Evolutionary conservation across 2,797 vertebrate species (phyloP), one percentile per base, ranked within the genome.

Genomic region (Centroberyx gerrardi): DNA sequence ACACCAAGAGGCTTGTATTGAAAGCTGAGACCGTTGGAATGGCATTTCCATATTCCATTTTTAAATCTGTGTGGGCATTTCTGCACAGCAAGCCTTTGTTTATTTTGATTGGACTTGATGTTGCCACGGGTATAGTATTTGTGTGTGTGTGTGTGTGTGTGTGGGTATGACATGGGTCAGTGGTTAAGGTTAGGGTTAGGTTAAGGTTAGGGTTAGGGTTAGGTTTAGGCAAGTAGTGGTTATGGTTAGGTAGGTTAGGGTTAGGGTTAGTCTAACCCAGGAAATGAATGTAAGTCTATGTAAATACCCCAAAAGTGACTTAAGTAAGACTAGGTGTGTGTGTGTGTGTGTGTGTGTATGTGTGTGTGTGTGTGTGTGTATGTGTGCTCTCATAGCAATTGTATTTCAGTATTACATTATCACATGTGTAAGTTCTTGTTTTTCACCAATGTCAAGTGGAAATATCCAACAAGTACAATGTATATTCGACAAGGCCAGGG

Each of bases 91-190:
- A 38, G 22, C 56, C 62, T 70, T 31, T 69, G 64, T 87, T 87
- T 82, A 71, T n/a, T 78, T 89, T 84, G 71, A 85, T 42, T 64
- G 77, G 72, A 76, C 62, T 40, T 84, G 67, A 72, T 63, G 82
- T 72, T 8, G 72, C 52, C 4, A 9, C 15, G 64, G 13, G 42
- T 70, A 62, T 62, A 29, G 38, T 53, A 29, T n/a, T 4, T 29
- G 14, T 8, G 51, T 18, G 44, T 13, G 15, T 48, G 9, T 48
- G 44, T 48, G 5, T 53, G 62, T 36, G 14, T 1, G 14, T 28
- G 18, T 46, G 12, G n/a, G n/a, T n/a, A n/a, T n/a, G n/a, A n/a
- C n/a, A n/a, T n/a, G n/a, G n/a, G n/a, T n/a, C n/a, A n/a, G n/a
- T n/a, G n/a, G n/a, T n/a, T n/a, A n/a, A n/a, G n/a, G n/a, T n/a